Evolutionary conservation across 2,113 vertebrate species (phyloP).

Genomic region (Anolis sagrei): DNA sequence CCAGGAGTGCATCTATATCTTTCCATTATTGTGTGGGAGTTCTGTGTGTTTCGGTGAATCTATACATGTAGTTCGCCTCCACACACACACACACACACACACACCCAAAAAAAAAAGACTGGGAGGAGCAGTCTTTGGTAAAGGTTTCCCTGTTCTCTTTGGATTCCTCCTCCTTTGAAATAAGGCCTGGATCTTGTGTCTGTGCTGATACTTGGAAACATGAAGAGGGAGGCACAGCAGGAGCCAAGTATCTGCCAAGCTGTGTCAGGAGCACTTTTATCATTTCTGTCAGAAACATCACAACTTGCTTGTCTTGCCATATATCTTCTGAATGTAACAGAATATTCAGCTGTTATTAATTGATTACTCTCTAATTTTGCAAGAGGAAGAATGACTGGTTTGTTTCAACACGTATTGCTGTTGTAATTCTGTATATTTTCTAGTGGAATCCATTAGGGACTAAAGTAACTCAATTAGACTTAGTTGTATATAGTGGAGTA

Average conservation of each 20-base stretch:
- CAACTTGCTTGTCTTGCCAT: constrained; percentile 94
- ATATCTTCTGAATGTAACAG: constrained; percentile 94
- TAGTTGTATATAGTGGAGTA: background rate
- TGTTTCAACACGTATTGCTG: constrained; percentile 72
- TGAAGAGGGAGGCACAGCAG: constrained; percentile 69
- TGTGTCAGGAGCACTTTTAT: constrained; percentile 90
- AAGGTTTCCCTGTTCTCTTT: constrained; percentile 36
- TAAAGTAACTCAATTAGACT: constrained; percentile 2
- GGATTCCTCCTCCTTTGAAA: constrained; percentile 67
- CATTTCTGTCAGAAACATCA: constrained; percentile 96
- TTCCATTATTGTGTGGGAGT: background rate
- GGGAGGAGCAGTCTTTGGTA: constrained; percentile 68
- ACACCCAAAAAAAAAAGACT: constrained; percentile 48
- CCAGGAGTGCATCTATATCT: background rate
- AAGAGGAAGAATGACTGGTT: constrained; percentile 75
- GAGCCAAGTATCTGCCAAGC: constrained; percentile 89
- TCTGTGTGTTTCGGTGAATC: background rate
- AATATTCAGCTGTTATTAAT: constrained; percentile 92
- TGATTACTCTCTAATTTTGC: constrained; percentile 90
- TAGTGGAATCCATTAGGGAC: constrained; percentile 38
- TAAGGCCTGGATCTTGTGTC: constrained; percentile 79
- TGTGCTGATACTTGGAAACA: constrained; percentile 78
- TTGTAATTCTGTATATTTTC: constrained; percentile 14
- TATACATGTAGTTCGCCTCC: constrained; percentile 15
- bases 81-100: too few species aligned